Percentiles rank a stretch among this genome's conserved stretches.
phyloP scores from a whole-genome alignment of 2,888 invertebrate species.

The Elegia similella region DNA sequence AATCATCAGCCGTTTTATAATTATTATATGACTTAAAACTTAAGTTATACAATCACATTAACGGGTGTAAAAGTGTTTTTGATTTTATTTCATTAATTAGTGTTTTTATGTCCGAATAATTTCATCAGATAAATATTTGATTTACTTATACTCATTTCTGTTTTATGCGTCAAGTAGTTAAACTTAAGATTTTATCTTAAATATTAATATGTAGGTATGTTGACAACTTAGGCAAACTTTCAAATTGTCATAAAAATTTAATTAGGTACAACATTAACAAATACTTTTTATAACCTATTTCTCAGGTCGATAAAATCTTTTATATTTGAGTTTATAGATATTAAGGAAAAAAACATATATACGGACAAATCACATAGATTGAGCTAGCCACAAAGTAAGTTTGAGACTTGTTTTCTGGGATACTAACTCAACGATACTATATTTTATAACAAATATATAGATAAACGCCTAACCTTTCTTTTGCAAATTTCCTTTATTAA shows the following conservation, averaged over 20 bases:
- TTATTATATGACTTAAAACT: no score
- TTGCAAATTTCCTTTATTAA: no score
- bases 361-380: no score
- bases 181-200: not conserved
- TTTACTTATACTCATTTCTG: not conserved
- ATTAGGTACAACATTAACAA: not conserved
- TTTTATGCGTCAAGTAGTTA: constrained; percentile 3
- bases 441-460: no score
- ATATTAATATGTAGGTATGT: constrained; percentile 1
- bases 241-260: not conserved
- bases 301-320: not conserved
- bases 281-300: not conserved
- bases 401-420: no score
- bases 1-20: no score
- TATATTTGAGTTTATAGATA: no score
- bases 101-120: constrained; percentile 1
- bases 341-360: no score
- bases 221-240: not conserved
- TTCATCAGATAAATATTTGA: constrained; percentile 5
- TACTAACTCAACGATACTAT: no score
- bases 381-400: no score
- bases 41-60: not conserved
- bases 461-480: no score
- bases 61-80: not conserved
- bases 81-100: constrained; percentile 20